Conservation (phyloP, 2,888 invertebrate genomes). For the Drosophila prolongata region DNA sequence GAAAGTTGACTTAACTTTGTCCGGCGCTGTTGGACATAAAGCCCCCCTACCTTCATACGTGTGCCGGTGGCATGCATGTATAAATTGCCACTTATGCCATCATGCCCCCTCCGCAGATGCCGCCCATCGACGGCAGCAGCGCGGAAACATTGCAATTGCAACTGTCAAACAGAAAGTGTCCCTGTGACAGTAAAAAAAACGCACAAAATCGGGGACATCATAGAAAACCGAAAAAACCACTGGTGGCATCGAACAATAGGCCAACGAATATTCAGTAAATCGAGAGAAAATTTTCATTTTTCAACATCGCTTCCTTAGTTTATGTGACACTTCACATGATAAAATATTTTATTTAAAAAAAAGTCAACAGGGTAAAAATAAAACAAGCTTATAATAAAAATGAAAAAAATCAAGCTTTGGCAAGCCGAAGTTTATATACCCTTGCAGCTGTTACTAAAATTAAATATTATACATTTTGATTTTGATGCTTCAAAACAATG, state of each 20-base stretch:
- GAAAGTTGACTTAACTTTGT: constrained; percentile 44
- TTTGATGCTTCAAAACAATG: too few species aligned
- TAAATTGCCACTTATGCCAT: constrained; percentile 68
- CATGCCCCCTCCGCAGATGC: not conserved
- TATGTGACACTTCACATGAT: not conserved
- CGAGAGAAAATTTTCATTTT: constrained; percentile 2
- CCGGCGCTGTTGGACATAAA: constrained; percentile 2
- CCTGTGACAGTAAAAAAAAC: constrained; percentile 54
- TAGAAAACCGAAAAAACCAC: constrained; percentile 5
- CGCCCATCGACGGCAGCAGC: constrained; percentile 10
- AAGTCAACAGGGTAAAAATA: not conserved
- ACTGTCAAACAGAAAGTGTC: constrained; percentile 61
- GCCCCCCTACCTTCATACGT: not conserved
- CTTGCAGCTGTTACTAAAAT: too few species aligned
- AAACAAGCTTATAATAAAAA: not conserved
- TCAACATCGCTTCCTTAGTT: not conserved
- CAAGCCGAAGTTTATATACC: too few species aligned
- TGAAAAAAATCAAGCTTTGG: not conserved
- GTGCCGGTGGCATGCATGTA: constrained; percentile 48
- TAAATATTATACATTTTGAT: too few species aligned
- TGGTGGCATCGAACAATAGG: not conserved
- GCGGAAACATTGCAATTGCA: constrained; percentile 45
- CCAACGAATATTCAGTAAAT: constrained; percentile 14
- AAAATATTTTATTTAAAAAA: not conserved
- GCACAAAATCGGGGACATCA: constrained; percentile 25